These are phyloP conservation scores for Diadegma fenestrale DNA, from an alignment of 2,888 invertebrate genomes.

Conservation along the genomic window DNA sequence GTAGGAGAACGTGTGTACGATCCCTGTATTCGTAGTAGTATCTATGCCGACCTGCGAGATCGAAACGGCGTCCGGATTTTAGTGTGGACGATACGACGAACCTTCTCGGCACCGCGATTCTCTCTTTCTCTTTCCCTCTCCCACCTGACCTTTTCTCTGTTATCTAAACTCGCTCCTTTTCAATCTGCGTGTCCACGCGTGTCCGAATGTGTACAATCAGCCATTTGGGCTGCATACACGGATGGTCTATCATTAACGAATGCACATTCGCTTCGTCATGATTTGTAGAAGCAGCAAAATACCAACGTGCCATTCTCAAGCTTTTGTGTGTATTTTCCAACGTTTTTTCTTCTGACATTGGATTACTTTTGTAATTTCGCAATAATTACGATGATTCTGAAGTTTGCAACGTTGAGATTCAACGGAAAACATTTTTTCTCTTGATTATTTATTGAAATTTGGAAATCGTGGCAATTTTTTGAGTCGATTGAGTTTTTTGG, in stretches of 20 bases:
- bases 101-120: slow-evolving; percentile 12
- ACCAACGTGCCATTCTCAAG: neutral
- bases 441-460: no score
- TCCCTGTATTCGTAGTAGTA: slow-evolving; percentile 37
- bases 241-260: slow-evolving; percentile 6
- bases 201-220: neutral
- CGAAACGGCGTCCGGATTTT: slow-evolving; percentile 40
- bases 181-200: neutral
- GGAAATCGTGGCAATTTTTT: no score
- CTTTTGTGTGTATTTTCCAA: neutral
- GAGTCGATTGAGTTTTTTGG: no score
- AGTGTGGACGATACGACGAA: slow-evolving; percentile 32
- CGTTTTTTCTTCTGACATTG: neutral
- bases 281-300: neutral
- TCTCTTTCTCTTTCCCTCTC: slow-evolving; percentile 33
- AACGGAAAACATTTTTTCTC: no score
- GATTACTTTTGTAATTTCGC: neutral
- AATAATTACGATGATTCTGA: no score
- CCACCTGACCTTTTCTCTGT: neutral
- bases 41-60: slow-evolving; percentile 12
- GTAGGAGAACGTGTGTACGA: slow-evolving; percentile 18
- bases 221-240: neutral
- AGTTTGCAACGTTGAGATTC: no score
- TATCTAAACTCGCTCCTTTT: neutral
- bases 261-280: neutral